Percentiles rank a stretch among this genome's conserved stretches.
Evolutionary conservation across 2,113 vertebrate genomes (phyloP).

Genomic region (Heptranchias perlo): DNA sequence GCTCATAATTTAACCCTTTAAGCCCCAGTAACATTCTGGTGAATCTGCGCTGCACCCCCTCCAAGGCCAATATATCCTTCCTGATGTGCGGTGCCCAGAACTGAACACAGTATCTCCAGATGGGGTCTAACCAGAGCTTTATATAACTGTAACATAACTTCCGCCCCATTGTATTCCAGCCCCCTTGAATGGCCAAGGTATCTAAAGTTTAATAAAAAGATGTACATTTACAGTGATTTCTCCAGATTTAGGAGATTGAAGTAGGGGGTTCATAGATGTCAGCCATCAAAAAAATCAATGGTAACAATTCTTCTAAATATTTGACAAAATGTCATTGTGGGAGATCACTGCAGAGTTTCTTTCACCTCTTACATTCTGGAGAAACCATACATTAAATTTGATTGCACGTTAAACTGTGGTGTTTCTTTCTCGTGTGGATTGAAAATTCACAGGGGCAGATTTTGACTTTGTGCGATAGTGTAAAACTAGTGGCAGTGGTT

Average conservation of each 20-base stretch:
- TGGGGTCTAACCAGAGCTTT: neutral
- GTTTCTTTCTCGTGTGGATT: neutral
- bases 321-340: neutral
- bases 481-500: no score
- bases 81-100: neutral
- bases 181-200: neutral
- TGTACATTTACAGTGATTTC: neutral
- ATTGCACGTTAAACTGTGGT: neutral
- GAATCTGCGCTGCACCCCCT: neutral
- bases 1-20: neutral
- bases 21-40: neutral
- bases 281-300: neutral
- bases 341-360: neutral
- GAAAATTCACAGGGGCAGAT: neutral
- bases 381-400: neutral
- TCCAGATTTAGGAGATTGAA: neutral
- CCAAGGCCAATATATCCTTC: neutral
- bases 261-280: neutral
- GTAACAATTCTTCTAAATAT: neutral
- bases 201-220: neutral
- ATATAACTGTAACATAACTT: neutral
- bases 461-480: no score
- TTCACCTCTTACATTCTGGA: neutral
- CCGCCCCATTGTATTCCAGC: neutral
- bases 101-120: neutral